Evolutionary conservation across 2,888 invertebrate species (phyloP).

Genomic region (Drosophila neotestacea): DNA sequence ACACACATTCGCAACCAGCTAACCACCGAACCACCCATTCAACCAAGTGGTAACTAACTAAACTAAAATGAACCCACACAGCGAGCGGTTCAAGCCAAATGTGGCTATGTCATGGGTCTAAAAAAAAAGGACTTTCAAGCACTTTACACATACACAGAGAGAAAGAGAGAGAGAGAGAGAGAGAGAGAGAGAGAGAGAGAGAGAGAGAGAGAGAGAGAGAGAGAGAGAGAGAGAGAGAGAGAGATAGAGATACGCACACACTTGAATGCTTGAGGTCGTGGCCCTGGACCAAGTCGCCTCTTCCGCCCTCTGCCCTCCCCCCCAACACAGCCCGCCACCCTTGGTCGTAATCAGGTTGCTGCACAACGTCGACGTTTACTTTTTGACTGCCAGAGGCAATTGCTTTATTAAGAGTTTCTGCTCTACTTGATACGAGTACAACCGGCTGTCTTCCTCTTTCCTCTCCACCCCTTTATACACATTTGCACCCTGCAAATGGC

Average conservation of each 20-base stretch:
- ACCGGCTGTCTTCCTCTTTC: slow-evolving; percentile 12
- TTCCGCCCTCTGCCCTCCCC: not conserved
- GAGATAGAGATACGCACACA: slow-evolving; percentile 38
- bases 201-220: slow-evolving; percentile 12
- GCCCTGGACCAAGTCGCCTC: slow-evolving; percentile 55
- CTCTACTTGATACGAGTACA: slow-evolving; percentile 80
- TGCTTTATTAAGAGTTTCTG: slow-evolving; percentile 85
- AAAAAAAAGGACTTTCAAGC: slow-evolving; percentile 49
- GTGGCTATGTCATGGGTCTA: slow-evolving; percentile 45
- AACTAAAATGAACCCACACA: slow-evolving; percentile 17
- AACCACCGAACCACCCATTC: not conserved
- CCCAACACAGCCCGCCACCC: not conserved
- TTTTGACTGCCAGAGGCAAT: slow-evolving; percentile 84
- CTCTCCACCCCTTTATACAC: slow-evolving; percentile 12
- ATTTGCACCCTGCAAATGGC: slow-evolving; percentile 58
- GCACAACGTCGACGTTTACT: slow-evolving; percentile 79
- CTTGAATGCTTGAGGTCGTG: slow-evolving; percentile 55
- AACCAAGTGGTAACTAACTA: slow-evolving; percentile 18
- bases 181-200: slow-evolving; percentile 16
- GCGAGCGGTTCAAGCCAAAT: slow-evolving; percentile 27
- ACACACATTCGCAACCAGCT: slow-evolving; percentile 6
- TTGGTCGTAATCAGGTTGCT: slow-evolving; percentile 73
- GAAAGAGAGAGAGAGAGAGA: slow-evolving; percentile 16
- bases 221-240: slow-evolving; percentile 13
- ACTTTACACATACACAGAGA: slow-evolving; percentile 3